A percentile compares a stretch with the other conserved stretches of the same genome.
These are phyloP conservation scores for Oikopleura dioica DNA, from an alignment of 23 tunicate species.

Conservation along the genomic window DNA sequence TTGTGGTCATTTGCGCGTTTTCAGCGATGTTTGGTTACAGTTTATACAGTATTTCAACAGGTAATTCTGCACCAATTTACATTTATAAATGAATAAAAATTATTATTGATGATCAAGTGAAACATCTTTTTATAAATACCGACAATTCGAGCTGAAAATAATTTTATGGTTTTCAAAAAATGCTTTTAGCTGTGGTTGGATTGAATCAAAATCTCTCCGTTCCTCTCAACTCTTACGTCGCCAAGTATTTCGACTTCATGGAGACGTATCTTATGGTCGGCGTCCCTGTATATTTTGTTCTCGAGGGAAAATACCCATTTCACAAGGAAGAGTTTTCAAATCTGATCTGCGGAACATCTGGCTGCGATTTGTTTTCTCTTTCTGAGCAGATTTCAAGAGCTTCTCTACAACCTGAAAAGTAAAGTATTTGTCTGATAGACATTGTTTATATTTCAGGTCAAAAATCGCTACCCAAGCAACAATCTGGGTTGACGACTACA, in stretches of 20 bases:
- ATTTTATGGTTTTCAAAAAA: constrained; percentile 18
- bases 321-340: background rate
- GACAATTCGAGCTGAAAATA: background rate
- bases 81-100: no score
- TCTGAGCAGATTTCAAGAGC: background rate
- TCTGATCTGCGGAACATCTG: background rate
- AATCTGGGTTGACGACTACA: constrained; percentile 92
- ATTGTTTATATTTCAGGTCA: background rate
- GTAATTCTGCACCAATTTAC: no score
- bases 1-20: constrained; percentile 29
- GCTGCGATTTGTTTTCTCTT: background rate
- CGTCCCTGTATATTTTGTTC: constrained; percentile 89
- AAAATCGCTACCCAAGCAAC: constrained; percentile 63
- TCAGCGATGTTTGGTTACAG: background rate
- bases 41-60: no score
- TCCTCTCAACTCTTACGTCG: constrained; percentile 58
- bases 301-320: constrained; percentile 16
- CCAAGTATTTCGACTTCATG: constrained; percentile 83
- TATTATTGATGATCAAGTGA: no score
- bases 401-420: background rate
- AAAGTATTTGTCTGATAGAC: no score
- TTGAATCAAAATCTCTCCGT: constrained; percentile 90
- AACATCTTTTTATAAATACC: no score
- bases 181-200: constrained; percentile 50
- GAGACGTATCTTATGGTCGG: constrained; percentile 81